Conservation (phyloP, 2,888 invertebrate species). For the Nephrocerus scutellatus region DNA sequence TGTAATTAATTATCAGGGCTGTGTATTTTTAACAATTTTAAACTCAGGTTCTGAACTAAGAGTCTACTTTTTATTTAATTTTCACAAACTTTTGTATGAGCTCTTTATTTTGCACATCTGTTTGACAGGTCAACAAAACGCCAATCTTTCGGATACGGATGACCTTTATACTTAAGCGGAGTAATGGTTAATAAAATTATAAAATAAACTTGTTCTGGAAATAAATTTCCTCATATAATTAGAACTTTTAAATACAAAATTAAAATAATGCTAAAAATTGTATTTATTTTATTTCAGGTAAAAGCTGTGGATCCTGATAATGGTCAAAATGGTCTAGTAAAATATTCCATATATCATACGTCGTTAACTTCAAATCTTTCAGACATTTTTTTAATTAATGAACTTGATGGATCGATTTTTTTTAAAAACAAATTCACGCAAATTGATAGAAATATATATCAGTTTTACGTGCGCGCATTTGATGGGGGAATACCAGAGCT, state of each 20-base stretch:
- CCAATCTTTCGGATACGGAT: no score
- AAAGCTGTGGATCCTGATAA: conserved; percentile 75
- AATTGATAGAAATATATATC: conserved; percentile 63
- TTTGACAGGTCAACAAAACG: no score
- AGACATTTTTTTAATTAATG: conserved; percentile 68
- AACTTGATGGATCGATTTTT: conserved; percentile 65
- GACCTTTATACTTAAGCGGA: no score
- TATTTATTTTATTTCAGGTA: conserved; percentile 43
- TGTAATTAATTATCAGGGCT: no score
- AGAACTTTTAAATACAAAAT: background rate
- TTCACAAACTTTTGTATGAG: no score
- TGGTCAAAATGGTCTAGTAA: conserved; percentile 61
- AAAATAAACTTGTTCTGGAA: no score
- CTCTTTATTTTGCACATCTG: no score
- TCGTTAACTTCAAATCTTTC: conserved; percentile 56
- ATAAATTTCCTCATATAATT: background rate
- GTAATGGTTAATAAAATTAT: no score
- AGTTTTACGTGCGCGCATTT: conserved; percentile 82
- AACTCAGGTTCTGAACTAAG: no score
- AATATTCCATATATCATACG: conserved; percentile 68
- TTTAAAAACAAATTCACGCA: conserved; percentile 56
- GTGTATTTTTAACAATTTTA: no score
- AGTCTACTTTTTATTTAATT: no score
- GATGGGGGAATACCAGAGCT: conserved; percentile 71
- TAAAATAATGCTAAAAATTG: background rate